A percentile compares a stretch with the other conserved stretches of the same genome.
phyloP scores from a whole-genome alignment of 1,140 invertebrate species.

The Diachasmimorpha longicaudata region DNA sequence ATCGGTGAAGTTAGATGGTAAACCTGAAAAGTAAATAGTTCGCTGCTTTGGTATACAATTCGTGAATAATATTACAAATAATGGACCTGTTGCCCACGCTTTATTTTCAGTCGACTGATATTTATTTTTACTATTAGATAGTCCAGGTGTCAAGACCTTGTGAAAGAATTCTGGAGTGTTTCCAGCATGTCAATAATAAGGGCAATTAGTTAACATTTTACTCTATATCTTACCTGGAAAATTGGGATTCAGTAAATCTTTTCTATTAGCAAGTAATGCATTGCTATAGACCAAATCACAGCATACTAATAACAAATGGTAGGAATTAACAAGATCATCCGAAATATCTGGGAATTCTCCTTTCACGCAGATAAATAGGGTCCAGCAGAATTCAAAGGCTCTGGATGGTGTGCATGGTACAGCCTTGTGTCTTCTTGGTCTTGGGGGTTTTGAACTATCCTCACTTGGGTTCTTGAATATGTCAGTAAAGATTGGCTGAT shows the following conservation, averaged over 20 bases:
- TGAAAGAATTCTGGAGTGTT: too few relatives aligned
- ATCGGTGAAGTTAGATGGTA: slow-evolving; percentile 75
- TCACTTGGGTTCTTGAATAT: slow-evolving; percentile 76
- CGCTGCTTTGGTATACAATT: not conserved
- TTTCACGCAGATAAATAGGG: slow-evolving; percentile 91
- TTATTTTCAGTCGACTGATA: too few relatives aligned
- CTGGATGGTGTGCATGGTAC: slow-evolving; percentile 78
- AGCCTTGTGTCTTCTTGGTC: slow-evolving; percentile 73
- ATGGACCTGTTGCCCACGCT: too few relatives aligned
- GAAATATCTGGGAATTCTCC: slow-evolving; percentile 81
- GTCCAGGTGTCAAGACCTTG: too few relatives aligned
- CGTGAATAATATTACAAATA: not conserved
- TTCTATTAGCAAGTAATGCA: slow-evolving; percentile 78
- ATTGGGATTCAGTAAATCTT: slow-evolving; percentile 83
- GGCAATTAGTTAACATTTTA: too few relatives aligned
- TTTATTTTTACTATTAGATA: too few relatives aligned
- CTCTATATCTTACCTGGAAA: slow-evolving; percentile 82
- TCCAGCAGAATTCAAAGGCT: slow-evolving; percentile 94
- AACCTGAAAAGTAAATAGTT: slow-evolving; percentile 61
- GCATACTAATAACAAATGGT: slow-evolving; percentile 88
- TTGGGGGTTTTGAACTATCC: slow-evolving; percentile 65
- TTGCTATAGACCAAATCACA: slow-evolving; percentile 91
- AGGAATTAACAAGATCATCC: slow-evolving; percentile 93
- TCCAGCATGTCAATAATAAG: too few relatives aligned
- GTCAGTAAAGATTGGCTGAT: slow-evolving; percentile 85